Evolutionary conservation across 2,888 invertebrate genomes (phyloP).

Genomic region (Anticlea derivata): DNA sequence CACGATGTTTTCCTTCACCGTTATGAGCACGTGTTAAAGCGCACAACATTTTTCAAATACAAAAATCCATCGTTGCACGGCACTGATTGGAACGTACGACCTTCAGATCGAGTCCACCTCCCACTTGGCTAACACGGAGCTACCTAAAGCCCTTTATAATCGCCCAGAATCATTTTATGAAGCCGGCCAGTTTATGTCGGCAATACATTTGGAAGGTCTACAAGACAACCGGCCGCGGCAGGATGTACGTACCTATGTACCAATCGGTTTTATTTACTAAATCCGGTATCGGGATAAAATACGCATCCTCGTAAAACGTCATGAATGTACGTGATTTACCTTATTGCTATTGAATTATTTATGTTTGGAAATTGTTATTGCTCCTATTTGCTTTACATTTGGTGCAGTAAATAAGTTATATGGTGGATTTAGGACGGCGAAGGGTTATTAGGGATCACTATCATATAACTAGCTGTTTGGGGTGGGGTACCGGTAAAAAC

Average conservation of each 20-base stretch:
- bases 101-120: no score
- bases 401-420: constrained; percentile 13
- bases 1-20: no score
- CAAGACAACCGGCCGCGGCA: constrained; percentile 12
- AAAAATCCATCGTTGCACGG: no score
- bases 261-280: constrained; percentile 23
- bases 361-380: constrained; percentile 22
- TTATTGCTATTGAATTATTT: constrained; percentile 30
- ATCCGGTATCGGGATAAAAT: constrained; percentile 26
- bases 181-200: constrained; percentile 20
- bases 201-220: constrained; percentile 18
- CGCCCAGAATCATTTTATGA: constrained; percentile 21
- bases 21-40: no score
- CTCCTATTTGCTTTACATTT: constrained; percentile 21
- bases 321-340: constrained; percentile 29
- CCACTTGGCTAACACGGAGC: no score
- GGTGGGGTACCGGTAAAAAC: background rate
- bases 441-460: constrained; percentile 2
- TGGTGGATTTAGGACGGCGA: constrained; percentile 1
- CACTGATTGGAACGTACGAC: no score
- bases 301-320: constrained; percentile 28
- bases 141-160: constrained; percentile 11
- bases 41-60: no score
- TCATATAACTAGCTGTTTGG: background rate
- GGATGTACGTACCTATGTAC: constrained; percentile 27